Base-by-base conservation (phyloP, 2,797 vertebrate genomes). In the Platalea minor region DNA sequence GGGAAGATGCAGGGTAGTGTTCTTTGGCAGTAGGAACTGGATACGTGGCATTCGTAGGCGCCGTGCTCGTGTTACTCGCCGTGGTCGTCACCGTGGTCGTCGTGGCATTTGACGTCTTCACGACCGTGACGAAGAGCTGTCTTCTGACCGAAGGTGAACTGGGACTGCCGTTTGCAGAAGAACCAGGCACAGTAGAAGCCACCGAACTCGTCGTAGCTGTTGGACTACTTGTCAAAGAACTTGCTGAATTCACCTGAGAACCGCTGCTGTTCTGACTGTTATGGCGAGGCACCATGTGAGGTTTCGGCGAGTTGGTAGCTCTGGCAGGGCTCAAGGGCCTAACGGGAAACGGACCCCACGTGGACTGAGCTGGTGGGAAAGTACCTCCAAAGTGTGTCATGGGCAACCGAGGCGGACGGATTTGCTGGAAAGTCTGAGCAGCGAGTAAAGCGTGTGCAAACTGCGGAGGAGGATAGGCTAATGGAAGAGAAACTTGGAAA, bases 341-440 rank as follows among this genome's bases (percentile, higher is more conserved):
- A 73, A 98, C 98, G 26, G 98, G 98, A 93, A 98, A 98, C 1
- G 98, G 98, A 41, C 98, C 98, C 98, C 98, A 98, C 2, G 98
- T 98, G 68, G 98, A 98, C 69, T 98, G 98, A 61, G 98, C 98
- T 57, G 98, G 98, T 50, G 98, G 98, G 91, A 98, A 98, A 78
- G 98, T 98, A 85, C 98, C 98, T 98, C 98, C 98, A 37, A 98
- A 98, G 96, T 98, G 98, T 8, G 98, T 98, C 98, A 98, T 98
- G 96, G 98, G 98, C 97, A 98, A 97, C 79, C 98, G 97, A 35
- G 98, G 98, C 16, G 98, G 98, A 97, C 98, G 98, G 96, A 98
- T 98, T 81, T 98, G 98, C 96, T 98, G 98, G 97, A 98, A 98
- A 51, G 98, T 98, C 98, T 98, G 98, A 96, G 98, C 98, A 63